A percentile compares a stretch with the other conserved stretches of the same genome.
phyloP scores from a whole-genome alignment of 2,113 vertebrate genomes.

The Eulacestoma nigropectus region DNA sequence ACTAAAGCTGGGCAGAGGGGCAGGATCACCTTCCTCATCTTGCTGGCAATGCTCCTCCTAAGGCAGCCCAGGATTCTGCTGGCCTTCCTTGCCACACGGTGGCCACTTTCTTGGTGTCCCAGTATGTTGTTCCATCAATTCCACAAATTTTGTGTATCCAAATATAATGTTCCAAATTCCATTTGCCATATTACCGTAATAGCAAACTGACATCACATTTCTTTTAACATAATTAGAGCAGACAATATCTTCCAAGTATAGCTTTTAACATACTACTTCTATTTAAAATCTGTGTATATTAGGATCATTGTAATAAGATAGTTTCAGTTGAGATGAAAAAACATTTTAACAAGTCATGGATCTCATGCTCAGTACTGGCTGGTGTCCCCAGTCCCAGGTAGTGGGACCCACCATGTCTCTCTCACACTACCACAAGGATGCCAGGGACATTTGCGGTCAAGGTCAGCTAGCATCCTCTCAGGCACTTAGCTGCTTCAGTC shows the following conservation, averaged over 20 bases:
- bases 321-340: background rate
- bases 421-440: background rate
- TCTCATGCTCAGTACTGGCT: background rate
- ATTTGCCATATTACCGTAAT: background rate
- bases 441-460: background rate
- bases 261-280: background rate
- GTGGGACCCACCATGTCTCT: background rate
- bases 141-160: background rate
- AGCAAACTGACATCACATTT: background rate
- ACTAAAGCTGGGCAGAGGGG: fast-evolving
- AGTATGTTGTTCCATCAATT: background rate
- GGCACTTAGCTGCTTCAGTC: background rate
- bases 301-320: background rate
- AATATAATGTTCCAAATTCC: background rate
- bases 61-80: background rate
- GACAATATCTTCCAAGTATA: background rate
- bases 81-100: background rate
- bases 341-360: background rate
- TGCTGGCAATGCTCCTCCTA: background rate
- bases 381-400: background rate
- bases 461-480: background rate
- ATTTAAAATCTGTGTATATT: background rate
- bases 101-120: background rate
- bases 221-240: background rate
- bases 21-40: background rate